Evolutionary conservation across 2,797 vertebrate genomes (phyloP).

Genomic region (Spheniscus humboldti): DNA sequence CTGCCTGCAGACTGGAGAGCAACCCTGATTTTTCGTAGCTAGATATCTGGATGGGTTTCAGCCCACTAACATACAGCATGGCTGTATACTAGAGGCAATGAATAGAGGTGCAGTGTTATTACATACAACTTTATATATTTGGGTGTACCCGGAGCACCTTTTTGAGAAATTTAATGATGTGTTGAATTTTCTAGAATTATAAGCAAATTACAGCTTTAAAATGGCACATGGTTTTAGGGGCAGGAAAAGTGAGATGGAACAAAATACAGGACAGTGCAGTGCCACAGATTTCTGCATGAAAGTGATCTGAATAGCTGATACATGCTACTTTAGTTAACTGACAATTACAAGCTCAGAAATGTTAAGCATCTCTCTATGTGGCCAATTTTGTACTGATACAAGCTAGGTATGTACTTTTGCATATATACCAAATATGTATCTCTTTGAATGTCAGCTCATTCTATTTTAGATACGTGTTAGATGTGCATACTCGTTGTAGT

Average conservation of each 20-base stretch:
- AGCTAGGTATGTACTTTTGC: background rate
- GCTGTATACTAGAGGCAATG: background rate
- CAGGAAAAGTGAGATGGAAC: background rate
- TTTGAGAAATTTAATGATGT: background rate
- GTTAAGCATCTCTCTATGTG: background rate
- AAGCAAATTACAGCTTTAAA: background rate
- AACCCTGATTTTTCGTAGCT: background rate
- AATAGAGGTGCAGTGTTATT: background rate
- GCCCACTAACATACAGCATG: background rate
- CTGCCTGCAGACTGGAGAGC: background rate
- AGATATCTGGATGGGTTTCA: background rate
- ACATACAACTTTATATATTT: background rate
- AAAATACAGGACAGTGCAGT: background rate
- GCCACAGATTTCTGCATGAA: background rate
- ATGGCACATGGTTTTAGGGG: background rate
- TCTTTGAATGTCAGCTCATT: background rate
- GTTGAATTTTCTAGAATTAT: background rate
- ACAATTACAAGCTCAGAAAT: background rate
- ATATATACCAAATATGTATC: background rate
- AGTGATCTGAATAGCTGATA: background rate
- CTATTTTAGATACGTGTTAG: accelerated
- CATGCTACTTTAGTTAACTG: background rate
- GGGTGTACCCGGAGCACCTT: background rate
- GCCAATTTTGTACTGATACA: accelerated
- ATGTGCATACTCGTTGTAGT: background rate